Conservation (phyloP, 2,888 invertebrate genomes). For the Dascillus cervinus region DNA sequence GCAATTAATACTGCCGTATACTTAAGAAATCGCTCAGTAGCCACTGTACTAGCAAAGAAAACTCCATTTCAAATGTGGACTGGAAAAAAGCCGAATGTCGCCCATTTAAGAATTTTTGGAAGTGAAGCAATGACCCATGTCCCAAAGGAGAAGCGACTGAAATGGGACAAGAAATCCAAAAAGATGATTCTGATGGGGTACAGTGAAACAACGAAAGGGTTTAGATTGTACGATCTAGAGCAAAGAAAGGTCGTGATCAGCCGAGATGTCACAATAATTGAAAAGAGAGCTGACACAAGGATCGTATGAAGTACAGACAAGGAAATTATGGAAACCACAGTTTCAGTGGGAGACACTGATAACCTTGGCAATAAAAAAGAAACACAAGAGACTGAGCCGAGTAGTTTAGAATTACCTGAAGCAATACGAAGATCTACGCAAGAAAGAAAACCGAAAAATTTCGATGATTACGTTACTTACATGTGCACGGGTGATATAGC, state of each 20-base stretch:
- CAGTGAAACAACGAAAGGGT: slow-evolving; percentile 9
- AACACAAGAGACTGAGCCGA: slow-evolving; percentile 5
- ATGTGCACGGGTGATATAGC: slow-evolving; percentile 10
- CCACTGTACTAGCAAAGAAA: slow-evolving; percentile 14
- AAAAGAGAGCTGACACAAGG: slow-evolving; percentile 6
- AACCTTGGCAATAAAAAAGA: slow-evolving; percentile 2
- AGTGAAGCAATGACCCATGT: slow-evolving; percentile 12
- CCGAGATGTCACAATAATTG: slow-evolving; percentile 13
- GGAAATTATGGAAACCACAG: slow-evolving; percentile 10
- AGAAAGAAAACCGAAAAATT: slow-evolving; percentile 16
- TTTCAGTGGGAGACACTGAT: slow-evolving; percentile 11
- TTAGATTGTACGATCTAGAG: slow-evolving; percentile 11
- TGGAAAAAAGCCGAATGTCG: slow-evolving; percentile 26
- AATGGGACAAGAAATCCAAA: slow-evolving; percentile 10
- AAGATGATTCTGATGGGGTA: slow-evolving; percentile 11
- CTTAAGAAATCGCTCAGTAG: slow-evolving; percentile 13
- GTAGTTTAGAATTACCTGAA: slow-evolving; percentile 3
- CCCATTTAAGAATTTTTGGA: slow-evolving; percentile 22
- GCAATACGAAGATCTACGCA: slow-evolving; percentile 16
- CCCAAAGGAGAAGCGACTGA: slow-evolving; percentile 9
- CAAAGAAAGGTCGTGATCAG: slow-evolving; percentile 9
- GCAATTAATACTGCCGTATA: slow-evolving; percentile 21
- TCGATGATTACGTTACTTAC: slow-evolving; percentile 22
- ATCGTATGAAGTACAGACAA: background rate
- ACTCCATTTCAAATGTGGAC: slow-evolving; percentile 20